Evolutionary conservation across 1,140 invertebrate species (phyloP), one percentile per base, ranked within the genome.

Genomic region (Catajapyx aquilonaris): DNA sequence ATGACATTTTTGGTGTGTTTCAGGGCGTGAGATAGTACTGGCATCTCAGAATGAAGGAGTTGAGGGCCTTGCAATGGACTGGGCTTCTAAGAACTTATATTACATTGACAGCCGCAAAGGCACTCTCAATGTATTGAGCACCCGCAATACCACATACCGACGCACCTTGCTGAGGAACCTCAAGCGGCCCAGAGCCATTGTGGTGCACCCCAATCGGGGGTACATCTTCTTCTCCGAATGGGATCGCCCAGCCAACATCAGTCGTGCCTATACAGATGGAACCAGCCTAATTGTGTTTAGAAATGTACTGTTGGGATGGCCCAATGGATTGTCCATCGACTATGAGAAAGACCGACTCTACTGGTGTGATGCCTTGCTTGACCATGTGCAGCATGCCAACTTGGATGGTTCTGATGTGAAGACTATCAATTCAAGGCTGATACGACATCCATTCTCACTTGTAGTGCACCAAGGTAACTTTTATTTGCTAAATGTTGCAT

Each of bases 1-100:
- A 11, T 10, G 25, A 4, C 20, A 7, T 21, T 10, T 30, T 16
- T 5, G 15, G 7, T 20, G 35, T 45, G 41, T 38, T 41, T n/a
- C 46, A 64, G 63, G 77, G 0, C 66, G 76, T 5, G 86, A 93
- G 55, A 91, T 90, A 35, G 86, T 95, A 0, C 52, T 96, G 15
- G 86, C 88, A 7, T 91, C 86, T 13, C 88, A 94, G 52, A 95
- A 96, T 50, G 90, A 95, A 61, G 87, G 87, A 1, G 90, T 98
- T 0, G 91, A 97, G 64, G 91, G 90, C 3, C 61, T 98, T 23
- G 87, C 90, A 1, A 79, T 95, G 0, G 94, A 98, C 52, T 97
- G 91, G 93, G 81, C 81, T 0, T 80, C 88, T 0, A 91, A 95
- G 51, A 96, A 96, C 54, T 64, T 98, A 0, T 98, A 96, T 56